phyloP scores from a whole-genome alignment of 2,113 vertebrate species.

The Notothenia rossii region DNA sequence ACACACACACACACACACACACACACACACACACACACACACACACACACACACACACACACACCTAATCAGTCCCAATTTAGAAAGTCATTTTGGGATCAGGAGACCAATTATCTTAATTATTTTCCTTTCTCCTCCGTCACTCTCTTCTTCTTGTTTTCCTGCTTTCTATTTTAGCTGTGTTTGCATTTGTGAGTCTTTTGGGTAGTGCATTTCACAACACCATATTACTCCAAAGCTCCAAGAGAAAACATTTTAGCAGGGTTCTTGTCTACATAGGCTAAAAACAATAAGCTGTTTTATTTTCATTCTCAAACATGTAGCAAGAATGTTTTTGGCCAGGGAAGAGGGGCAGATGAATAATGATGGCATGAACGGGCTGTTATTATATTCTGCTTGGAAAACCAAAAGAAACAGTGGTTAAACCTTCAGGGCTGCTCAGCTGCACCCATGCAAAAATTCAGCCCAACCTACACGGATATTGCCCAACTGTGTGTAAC shows the following conservation, averaged over 20 bases:
- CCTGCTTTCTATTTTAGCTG: constrained; percentile 75
- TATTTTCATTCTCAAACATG: constrained; percentile 69
- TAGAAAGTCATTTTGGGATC: constrained; percentile 81
- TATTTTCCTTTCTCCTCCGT: constrained; percentile 74
- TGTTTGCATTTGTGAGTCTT: constrained; percentile 75
- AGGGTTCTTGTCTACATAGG: constrained; percentile 47
- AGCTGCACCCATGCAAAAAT: constrained; percentile 54
- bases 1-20: constrained; percentile 40
- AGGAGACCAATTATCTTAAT: constrained; percentile 86
- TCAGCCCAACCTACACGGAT: constrained; percentile 45
- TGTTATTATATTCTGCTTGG: constrained; percentile 69
- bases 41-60: not conserved
- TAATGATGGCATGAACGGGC: constrained; percentile 61
- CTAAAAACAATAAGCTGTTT: constrained; percentile 46
- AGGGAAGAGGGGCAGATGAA: constrained; percentile 62
- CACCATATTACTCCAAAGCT: constrained; percentile 68
- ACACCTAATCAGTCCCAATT: constrained; percentile 68
- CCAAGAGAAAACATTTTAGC: constrained; percentile 35
- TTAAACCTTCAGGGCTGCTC: constrained; percentile 69
- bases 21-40: not conserved
- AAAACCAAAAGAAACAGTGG: constrained; percentile 63
- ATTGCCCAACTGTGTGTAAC: constrained; percentile 62
- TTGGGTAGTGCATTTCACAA: constrained; percentile 69
- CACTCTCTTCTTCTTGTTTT: constrained; percentile 65
- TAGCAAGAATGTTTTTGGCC: constrained; percentile 57